Conservation (phyloP, 2,888 invertebrate genomes). For the Chymomyza procnemis region DNA sequence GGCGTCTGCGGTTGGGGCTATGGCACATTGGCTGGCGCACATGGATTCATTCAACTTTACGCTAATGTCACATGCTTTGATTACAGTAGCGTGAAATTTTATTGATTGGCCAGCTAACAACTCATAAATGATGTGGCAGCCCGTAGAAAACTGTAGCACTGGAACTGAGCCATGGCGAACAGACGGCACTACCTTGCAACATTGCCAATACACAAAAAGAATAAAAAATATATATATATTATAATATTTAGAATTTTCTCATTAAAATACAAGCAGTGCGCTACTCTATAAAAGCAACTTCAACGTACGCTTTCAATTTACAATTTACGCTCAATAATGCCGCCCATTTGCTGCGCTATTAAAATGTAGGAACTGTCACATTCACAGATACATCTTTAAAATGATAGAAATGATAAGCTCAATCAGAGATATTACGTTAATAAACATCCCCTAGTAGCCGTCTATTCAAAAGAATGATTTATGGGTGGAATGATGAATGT, state of each 20-base stretch:
- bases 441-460: not conserved
- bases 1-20: slow-evolving; percentile 8
- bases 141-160: too few relatives aligned
- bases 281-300: not conserved
- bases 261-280: not conserved
- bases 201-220: not conserved
- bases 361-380: not conserved
- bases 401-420: not conserved
- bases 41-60: slow-evolving; percentile 71
- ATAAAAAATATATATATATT: not conserved
- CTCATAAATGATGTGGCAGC: slow-evolving; percentile 51
- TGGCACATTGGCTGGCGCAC: slow-evolving; percentile 33
- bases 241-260: not conserved
- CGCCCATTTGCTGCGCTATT: too few relatives aligned
- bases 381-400: not conserved
- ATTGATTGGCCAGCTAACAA: slow-evolving; percentile 74
- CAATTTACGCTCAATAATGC: not conserved
- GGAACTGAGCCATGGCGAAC: slow-evolving; percentile 12
- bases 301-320: not conserved
- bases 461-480: not conserved
- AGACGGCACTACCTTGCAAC: not conserved
- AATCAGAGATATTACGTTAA: not conserved
- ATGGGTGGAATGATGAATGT: not conserved
- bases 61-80: slow-evolving; percentile 76
- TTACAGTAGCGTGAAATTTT: slow-evolving; percentile 77